Conservation (phyloP, 2,888 invertebrate genomes). For the Fabriciana adippe region DNA sequence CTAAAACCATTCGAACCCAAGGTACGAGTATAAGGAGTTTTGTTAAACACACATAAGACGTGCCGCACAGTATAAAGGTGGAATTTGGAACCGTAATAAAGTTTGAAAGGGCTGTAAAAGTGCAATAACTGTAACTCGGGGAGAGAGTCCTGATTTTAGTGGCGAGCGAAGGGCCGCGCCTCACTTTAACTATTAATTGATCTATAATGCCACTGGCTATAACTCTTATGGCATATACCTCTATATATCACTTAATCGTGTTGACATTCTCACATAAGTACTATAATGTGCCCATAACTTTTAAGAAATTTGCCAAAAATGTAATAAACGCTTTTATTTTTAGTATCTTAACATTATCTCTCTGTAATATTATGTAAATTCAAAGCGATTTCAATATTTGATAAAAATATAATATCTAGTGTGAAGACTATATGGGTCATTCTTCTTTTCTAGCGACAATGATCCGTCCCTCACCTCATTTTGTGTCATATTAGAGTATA, state of each 20-base stretch:
- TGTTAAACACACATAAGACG: conserved; percentile 69
- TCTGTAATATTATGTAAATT: too few relatives aligned
- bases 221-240: conserved; percentile 26
- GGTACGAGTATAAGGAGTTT: conserved; percentile 46
- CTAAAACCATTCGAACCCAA: conserved; percentile 16
- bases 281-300: background rate
- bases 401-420: too few relatives aligned
- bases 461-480: too few relatives aligned
- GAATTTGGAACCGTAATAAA: conserved; percentile 80
- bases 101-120: conserved; percentile 82
- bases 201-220: conserved; percentile 51
- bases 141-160: conserved; percentile 77
- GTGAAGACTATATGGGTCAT: too few relatives aligned
- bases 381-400: too few relatives aligned
- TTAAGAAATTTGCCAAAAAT: background rate
- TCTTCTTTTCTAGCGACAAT: too few relatives aligned
- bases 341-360: too few relatives aligned
- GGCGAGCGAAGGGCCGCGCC: conserved; percentile 63
- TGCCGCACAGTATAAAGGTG: conserved; percentile 55
- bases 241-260: conserved; percentile 8
- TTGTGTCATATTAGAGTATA: too few relatives aligned
- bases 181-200: conserved; percentile 72
- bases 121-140: conserved; percentile 79
- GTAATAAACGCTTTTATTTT: background rate
- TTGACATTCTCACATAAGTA: background rate